phyloP scores from a whole-genome alignment of 1,140 invertebrate species.

The Acromyrmex heyeri region DNA sequence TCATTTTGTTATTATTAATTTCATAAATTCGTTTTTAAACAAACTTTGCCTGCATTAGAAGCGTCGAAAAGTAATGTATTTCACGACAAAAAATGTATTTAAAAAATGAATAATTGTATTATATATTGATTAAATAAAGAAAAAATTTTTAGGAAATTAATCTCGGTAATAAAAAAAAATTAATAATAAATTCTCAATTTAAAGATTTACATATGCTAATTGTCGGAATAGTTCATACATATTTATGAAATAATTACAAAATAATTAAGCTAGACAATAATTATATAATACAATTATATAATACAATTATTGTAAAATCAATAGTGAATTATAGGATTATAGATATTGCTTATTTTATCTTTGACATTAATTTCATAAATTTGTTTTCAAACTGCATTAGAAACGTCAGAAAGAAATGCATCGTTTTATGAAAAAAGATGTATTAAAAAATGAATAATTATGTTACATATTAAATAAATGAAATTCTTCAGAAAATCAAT shows the following conservation, averaged over 20 bases:
- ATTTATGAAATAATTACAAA: conserved; percentile 20
- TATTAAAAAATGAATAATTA: neutral
- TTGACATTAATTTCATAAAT: neutral
- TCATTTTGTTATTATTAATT: too few species aligned
- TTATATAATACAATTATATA: neutral
- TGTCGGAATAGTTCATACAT: neutral
- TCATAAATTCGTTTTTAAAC: too few species aligned
- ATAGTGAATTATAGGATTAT: neutral
- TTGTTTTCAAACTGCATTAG: neutral
- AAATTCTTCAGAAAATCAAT: neutral
- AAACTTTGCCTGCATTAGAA: too few species aligned
- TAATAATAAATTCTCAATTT: too few species aligned
- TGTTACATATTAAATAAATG: neutral
- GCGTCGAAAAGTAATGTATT: too few species aligned
- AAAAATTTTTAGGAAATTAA: too few species aligned
- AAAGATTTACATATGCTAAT: too few species aligned
- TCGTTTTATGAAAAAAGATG: neutral
- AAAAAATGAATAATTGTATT: too few species aligned
- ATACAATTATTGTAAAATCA: conserved; percentile 6
- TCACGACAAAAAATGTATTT: too few species aligned
- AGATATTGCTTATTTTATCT: neutral
- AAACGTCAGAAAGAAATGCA: neutral
- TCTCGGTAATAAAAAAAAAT: too few species aligned
- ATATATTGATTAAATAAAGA: too few species aligned
- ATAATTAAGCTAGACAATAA: neutral